Evolutionary conservation across 2,113 vertebrate genomes (phyloP), one percentile per base, ranked within the genome.

Genomic region (Corythornis cristatus): DNA sequence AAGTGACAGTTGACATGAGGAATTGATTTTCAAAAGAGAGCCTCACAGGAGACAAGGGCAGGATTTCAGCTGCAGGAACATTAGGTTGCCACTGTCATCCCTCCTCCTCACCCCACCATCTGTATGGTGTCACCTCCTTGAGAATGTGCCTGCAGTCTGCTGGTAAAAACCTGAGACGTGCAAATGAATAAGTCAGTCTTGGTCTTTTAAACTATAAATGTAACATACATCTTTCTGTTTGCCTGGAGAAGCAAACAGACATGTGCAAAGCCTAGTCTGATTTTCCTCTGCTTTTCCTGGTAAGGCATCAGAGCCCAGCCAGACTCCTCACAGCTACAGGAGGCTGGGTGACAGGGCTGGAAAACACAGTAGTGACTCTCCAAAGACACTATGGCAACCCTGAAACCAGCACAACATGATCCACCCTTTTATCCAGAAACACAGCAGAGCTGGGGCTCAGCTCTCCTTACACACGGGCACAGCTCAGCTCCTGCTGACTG

Each of bases 321-420:
- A 95, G 42, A 75, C 7, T 58, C 80, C 54, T 61, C 12, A 0
- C 35, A 77, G 57, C 17, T 23, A 21, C 42, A 54, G 1, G 0
- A 78, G 35, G 37, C 56, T 22, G 53, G 75, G 57, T 35, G 51
- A 57, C 25, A 70, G 31, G 48, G 16, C 31, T 56, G 25, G 8
- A 8, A 65, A 62, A 62, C 2, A 15, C 2, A 5, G 58, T 11
- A 72, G 67, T 33, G 82, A 3, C 58, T 67, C 56, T 17, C 28
- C 29, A 42, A 73, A 92, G 51, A 42, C 4, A 31, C 15, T 40
- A 12, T 2, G 79, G 17, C 33, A 70, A 42, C 6, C n/a, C 45
- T 35, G 11, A 56, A 76, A 18, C 16, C 0, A 35, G 21, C 3
- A 57, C 64, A 81, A 18, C 7, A 5, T 1, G 0, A n/a, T 15